These are phyloP conservation scores for Drosophila baimaii DNA, from an alignment of 1,140 invertebrate species.

Conservation along the genomic window DNA sequence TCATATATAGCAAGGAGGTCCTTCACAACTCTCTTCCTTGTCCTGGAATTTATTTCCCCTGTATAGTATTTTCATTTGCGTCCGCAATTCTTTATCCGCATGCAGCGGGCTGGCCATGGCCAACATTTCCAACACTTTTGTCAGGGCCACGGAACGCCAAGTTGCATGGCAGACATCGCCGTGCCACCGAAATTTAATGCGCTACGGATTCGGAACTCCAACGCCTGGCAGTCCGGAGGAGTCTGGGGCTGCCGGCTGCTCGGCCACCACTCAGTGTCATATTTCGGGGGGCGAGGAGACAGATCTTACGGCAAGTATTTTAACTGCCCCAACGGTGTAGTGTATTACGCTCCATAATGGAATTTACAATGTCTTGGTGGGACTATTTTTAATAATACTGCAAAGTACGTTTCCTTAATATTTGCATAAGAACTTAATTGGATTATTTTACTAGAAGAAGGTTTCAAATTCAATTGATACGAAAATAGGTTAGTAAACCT, in stretches of 20 bases:
- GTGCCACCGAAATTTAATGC: conserved; percentile 62
- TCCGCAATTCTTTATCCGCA: conserved; percentile 24
- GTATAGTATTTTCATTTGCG: conserved; percentile 22
- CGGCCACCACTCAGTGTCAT: conserved; percentile 57
- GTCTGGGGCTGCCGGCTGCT: conserved; percentile 8
- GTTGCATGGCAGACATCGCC: conserved; percentile 37
- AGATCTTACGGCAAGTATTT: conserved; percentile 23
- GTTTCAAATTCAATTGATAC: no score
- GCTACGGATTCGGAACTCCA: conserved; percentile 60
- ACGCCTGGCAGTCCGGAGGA: conserved; percentile 9
- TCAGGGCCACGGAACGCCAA: conserved; percentile 37
- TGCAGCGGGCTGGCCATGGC: conserved; percentile 31
- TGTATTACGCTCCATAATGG: not conserved
- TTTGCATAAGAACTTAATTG: not conserved
- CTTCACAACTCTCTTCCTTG: conserved; percentile 33
- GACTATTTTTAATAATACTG: not conserved
- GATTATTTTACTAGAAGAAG: not conserved
- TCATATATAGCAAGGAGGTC: conserved; percentile 24
- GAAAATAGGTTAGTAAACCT: not conserved
- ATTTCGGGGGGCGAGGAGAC: conserved; percentile 26
- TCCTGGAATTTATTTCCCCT: conserved; percentile 51
- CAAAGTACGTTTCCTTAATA: not conserved
- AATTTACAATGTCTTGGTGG: not conserved
- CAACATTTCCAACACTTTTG: conserved; percentile 39
- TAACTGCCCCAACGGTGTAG: not conserved